Evolutionary conservation across 1,140 invertebrate genomes (phyloP), one percentile per base, ranked within the genome.

Genomic region (Apis cerana): DNA sequence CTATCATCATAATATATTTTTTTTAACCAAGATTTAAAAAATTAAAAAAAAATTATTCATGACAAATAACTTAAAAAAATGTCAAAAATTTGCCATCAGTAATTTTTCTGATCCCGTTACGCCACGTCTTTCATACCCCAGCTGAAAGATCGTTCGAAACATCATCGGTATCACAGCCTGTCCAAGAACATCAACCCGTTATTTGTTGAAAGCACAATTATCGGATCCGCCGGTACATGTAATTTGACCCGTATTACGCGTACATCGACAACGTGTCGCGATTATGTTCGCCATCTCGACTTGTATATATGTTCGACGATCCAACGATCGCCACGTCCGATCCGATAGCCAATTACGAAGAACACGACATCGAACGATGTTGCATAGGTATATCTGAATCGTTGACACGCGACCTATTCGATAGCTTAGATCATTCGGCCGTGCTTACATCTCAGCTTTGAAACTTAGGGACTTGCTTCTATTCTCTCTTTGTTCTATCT

Each of bases 311-410:
- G 74, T 72, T 74, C 75, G 64, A 52, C 54, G 62, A 76, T 80
- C 56, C 54, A 19, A 56, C 77, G 88, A 90, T 83, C 82, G 82
- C 75, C 68, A 85, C 79, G 77, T 88, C 77, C 72, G 89, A 90
- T 90, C 88, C 89, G 85, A 89, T 90, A 90, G 76, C 86, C 88
- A 90, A 90, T 90, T 90, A 90, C 88, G 80, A 87, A 88, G 84
- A 84, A 90, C 89, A 90, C 89, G 88, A 70, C 82, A 85, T 89
- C 80, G 77, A 88, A 87, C 78, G 86, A 88, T 88, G 88, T 89
- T 84, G 33, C 4, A 43, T 43, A 27, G 48, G 62, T 43, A 59
- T 83, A 78, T 72, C 80, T 83, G 23, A 48, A 77, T 52, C 74
- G 54, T 76, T 59, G 75, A 77, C 58, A 78, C 59, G 62, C 43